Evolutionary conservation across 2,113 vertebrate species (phyloP), one percentile per base, ranked within the genome.

Genomic region (Periophthalmodon schlosseri): DNA sequence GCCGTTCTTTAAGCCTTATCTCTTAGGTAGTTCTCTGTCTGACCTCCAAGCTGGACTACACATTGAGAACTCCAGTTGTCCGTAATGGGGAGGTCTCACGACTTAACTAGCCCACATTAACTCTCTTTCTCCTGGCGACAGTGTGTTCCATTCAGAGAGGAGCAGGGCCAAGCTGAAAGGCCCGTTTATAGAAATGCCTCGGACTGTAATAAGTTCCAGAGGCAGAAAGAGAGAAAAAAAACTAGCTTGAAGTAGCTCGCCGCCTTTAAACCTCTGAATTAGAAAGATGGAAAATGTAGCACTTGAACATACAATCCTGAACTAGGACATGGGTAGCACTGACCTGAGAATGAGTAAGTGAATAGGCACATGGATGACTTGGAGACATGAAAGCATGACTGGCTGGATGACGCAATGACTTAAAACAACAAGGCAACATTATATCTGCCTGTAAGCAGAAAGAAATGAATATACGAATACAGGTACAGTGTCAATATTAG

Each of bases 191-290:
- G 89, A 91, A 90, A 86, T 74, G 83, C 84, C 78, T 86, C 71
- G 74, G 85, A 87, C 87, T 89, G 89, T 91, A 93, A 91, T 91
- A 92, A 89, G 90, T 93, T 93, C 91, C 92, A 92, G 90, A 90
- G 91, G 74, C 52, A 72, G 79, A 72, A 78, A 70, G 65, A 76
- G 70, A 76, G n/a, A 78, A 74, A 77, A 74, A 83, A 70, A 74
- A 46, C 44, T 67, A 78, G 79, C 71, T 87, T 56, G 84, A 89
- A 88, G 86, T 85, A 84, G 80, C 76, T 69, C 81, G 85, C 89
- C 86, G 88, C 89, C 86, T 84, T 76, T 77, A 88, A 91, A 90
- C 85, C 75, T 87, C 83, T 69, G 72, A 83, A 78, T 75, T 82
- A 75, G 81, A 84, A 78, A 81, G 81, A 88, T 71, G 86, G 85